These are phyloP conservation scores for Aldabrachelys gigantea DNA, from an alignment of 2,113 vertebrate species.

Conservation along the genomic window DNA sequence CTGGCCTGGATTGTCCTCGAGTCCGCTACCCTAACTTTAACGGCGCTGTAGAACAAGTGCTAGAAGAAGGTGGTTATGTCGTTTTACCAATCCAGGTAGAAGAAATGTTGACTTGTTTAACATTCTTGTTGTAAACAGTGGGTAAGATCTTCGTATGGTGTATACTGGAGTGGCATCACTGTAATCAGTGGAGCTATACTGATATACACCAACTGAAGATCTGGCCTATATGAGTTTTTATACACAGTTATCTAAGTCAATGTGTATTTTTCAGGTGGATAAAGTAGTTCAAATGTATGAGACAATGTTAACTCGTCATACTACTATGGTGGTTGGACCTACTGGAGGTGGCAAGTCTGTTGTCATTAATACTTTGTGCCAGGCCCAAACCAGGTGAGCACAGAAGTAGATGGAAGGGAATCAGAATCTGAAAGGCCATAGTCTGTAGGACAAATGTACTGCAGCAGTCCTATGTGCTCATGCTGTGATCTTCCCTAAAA, in stretches of 20 bases:
- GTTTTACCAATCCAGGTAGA: slow-evolving; percentile 88
- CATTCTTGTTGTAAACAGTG: neutral
- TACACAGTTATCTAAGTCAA: neutral
- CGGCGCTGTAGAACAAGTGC: slow-evolving; percentile 87
- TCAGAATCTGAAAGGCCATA: neutral
- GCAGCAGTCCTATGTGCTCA: neutral
- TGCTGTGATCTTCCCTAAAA: neutral
- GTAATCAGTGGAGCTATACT: neutral
- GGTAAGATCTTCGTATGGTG: neutral
- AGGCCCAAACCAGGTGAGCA: slow-evolving; percentile 94
- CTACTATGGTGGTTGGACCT: slow-evolving; percentile 96
- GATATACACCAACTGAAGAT: neutral
- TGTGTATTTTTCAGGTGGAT: slow-evolving; percentile 86
- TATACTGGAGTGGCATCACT: neutral
- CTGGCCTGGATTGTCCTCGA: slow-evolving; percentile 93
- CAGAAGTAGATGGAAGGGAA: neutral
- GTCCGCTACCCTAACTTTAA: slow-evolving; percentile 92
- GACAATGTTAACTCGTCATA: slow-evolving; percentile 97
- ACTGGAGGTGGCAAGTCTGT: slow-evolving; percentile 97
- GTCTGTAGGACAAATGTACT: neutral
- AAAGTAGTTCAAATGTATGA: slow-evolving; percentile 98
- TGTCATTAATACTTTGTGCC: slow-evolving; percentile 92
- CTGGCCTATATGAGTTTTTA: neutral
- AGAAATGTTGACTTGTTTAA: neutral
- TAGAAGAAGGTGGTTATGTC: slow-evolving; percentile 85